Conservation (phyloP, 2,113 vertebrate species). For the Engraulis encrasicolus region DNA sequence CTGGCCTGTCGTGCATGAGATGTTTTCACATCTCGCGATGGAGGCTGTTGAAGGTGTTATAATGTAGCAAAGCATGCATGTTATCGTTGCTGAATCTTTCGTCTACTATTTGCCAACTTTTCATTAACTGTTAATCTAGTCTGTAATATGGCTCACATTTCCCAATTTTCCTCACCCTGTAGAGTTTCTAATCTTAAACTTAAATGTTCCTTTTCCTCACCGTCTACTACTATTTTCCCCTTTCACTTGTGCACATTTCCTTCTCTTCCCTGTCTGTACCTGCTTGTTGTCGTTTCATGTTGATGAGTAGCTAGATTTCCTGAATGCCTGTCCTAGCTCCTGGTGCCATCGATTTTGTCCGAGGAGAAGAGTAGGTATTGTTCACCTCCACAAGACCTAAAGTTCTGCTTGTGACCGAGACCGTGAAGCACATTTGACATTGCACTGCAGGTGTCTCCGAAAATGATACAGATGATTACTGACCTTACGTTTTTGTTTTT, state of each 20-base stretch:
- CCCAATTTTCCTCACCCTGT: neutral
- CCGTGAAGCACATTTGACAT: neutral
- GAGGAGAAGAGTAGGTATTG: constrained; percentile 98
- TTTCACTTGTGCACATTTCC: constrained; percentile 53
- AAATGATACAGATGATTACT: neutral
- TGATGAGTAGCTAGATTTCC: constrained; percentile 92
- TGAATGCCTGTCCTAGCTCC: constrained; percentile 90
- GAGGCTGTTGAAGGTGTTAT: neutral
- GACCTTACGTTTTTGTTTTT: neutral
- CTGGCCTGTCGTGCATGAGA: too few relatives aligned
- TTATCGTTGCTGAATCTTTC: neutral
- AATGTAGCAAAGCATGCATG: neutral
- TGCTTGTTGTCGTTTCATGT: constrained; percentile 59
- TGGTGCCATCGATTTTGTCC: constrained; percentile 94
- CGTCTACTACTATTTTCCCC: constrained; percentile 43
- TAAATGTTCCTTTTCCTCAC: neutral
- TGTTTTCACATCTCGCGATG: too few relatives aligned
- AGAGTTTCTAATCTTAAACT: neutral
- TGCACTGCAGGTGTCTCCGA: neutral
- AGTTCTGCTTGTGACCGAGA: constrained; percentile 67
- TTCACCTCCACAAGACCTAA: constrained; percentile 73
- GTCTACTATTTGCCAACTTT: neutral
- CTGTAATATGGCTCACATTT: neutral
- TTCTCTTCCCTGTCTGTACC: constrained; percentile 61
- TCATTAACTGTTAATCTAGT: neutral